Evolutionary conservation across 2,113 vertebrate genomes (phyloP).

Genomic region (Nycticorax nycticorax): DNA sequence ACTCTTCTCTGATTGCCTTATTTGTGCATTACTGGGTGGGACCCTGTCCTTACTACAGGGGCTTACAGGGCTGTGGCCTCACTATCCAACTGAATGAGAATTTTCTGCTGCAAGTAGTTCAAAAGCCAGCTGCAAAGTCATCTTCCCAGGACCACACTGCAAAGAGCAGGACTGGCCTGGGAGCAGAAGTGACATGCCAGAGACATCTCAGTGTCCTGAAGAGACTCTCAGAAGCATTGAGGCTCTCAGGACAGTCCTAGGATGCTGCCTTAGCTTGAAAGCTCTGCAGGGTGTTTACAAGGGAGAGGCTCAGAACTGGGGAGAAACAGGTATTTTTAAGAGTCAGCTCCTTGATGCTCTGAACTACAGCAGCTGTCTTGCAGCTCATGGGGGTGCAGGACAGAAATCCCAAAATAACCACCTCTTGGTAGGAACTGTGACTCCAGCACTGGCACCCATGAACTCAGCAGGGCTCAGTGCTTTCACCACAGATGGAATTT

Average conservation of each 20-base stretch:
- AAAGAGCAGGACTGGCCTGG: background rate
- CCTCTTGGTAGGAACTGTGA: background rate
- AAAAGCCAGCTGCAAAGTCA: background rate
- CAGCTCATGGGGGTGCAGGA: background rate
- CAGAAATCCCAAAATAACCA: background rate
- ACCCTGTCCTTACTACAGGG: background rate
- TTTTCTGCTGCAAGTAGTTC: background rate
- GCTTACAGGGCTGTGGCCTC: background rate
- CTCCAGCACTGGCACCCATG: background rate
- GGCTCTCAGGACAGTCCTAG: background rate
- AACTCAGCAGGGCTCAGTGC: background rate
- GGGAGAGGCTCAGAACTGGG: background rate
- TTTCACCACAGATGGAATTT: background rate
- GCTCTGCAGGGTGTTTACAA: background rate
- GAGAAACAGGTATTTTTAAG: background rate
- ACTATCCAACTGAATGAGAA: background rate
- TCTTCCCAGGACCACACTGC: background rate
- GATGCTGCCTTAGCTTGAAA: background rate
- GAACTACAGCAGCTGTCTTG: background rate
- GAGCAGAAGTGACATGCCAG: background rate
- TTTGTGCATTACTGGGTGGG: background rate
- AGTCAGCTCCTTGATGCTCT: background rate
- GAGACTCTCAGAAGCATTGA: background rate
- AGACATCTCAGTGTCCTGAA: background rate
- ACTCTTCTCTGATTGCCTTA: background rate